A percentile compares a stretch with the other conserved stretches of the same genome.
phyloP scores from a whole-genome alignment of 2,113 vertebrate species.

The Typhlomys cinereus region DNA sequence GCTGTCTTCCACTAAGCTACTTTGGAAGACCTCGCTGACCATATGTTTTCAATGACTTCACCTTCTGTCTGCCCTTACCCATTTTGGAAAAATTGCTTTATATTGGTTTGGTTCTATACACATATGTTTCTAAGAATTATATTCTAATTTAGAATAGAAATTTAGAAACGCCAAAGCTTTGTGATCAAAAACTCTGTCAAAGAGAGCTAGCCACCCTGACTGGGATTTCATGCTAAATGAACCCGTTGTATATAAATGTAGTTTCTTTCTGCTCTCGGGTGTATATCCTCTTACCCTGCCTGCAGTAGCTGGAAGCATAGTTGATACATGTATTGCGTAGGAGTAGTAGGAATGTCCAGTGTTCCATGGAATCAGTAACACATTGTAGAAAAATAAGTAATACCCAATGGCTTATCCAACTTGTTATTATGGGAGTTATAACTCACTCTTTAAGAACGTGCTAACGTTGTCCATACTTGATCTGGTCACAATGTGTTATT shows the following conservation, averaged over 20 bases:
- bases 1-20: conserved; percentile 22
- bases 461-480: conserved; percentile 55
- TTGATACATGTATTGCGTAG: background rate
- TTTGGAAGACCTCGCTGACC: conserved; percentile 29
- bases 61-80: conserved; percentile 59
- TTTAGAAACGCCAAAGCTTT: conserved; percentile 47
- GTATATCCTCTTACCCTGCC: background rate
- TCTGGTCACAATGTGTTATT: conserved; percentile 47
- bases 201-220: background rate
- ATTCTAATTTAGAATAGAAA: background rate
- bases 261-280: background rate
- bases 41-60: conserved; percentile 69
- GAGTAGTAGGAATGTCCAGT: background rate
- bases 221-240: background rate
- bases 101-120: conserved; percentile 41
- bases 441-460: conserved; percentile 63
- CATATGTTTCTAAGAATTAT: conserved; percentile 26
- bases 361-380: conserved; percentile 62
- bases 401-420: background rate
- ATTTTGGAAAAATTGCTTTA: conserved; percentile 49
- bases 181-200: conserved; percentile 5
- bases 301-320: background rate
- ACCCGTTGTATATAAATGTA: background rate
- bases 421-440: conserved; percentile 60
- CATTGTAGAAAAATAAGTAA: conserved; percentile 51